Conservation (phyloP, 2,888 invertebrate species). For the Thalpophila matura region DNA sequence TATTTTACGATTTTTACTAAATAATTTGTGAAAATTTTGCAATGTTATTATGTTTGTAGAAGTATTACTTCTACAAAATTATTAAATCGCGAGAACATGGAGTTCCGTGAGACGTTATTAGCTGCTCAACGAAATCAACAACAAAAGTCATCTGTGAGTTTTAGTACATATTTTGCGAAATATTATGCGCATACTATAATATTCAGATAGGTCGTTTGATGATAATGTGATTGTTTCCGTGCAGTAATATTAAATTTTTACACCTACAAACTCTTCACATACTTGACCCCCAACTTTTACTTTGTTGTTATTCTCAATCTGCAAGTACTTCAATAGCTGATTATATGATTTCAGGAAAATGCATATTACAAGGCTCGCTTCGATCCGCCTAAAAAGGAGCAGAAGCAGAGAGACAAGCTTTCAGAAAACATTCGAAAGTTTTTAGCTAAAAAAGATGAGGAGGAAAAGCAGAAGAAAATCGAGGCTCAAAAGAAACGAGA, state of each 20-base stretch:
- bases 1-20: constrained; percentile 78
- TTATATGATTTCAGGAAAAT: constrained; percentile 74
- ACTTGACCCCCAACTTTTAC: constrained; percentile 26
- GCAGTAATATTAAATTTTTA: constrained; percentile 2
- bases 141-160: constrained; percentile 89
- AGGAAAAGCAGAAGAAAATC: constrained; percentile 92
- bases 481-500: constrained; percentile 92
- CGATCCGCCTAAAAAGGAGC: constrained; percentile 95
- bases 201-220: constrained; percentile 31
- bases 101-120: constrained; percentile 87
- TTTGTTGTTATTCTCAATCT: constrained; percentile 48
- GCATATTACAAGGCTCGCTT: constrained; percentile 94
- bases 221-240: constrained; percentile 5
- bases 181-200: constrained; percentile 56
- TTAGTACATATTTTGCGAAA: constrained; percentile 62
- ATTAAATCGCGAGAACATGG: constrained; percentile 75
- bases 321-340: neutral
- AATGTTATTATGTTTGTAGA: constrained; percentile 64
- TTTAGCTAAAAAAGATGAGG: constrained; percentile 95
- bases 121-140: constrained; percentile 89
- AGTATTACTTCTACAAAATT: constrained; percentile 42
- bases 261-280: neutral
- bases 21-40: constrained; percentile 78
- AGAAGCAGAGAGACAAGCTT: constrained; percentile 92
- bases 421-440: constrained; percentile 96